Evolutionary conservation across 2,888 invertebrate genomes (phyloP).

Genomic region (Argyra leucocephala): DNA sequence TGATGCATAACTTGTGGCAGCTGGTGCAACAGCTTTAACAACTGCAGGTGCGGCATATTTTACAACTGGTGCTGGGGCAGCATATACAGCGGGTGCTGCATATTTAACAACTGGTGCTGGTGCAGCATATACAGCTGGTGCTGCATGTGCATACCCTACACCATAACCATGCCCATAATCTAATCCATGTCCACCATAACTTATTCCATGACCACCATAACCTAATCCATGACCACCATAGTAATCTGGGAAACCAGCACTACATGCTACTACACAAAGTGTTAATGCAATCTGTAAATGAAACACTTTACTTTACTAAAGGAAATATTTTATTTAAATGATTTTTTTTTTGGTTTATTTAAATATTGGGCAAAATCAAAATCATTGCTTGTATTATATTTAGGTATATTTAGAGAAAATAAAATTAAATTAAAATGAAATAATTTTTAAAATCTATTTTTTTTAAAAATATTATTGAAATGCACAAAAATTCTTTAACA

Average conservation of each 20-base stretch:
- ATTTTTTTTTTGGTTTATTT: no score
- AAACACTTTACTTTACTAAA: no score
- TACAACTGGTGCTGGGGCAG: conserved; percentile 11
- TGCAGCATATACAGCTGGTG: conserved; percentile 15
- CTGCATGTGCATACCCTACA: conserved; percentile 14
- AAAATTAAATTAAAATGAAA: no score
- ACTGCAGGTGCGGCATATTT: conserved; percentile 15
- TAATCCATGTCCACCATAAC: conserved; percentile 13
- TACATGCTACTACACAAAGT: conserved; percentile 18
- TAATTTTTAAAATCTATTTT: no score
- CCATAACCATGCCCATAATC: conserved; percentile 10
- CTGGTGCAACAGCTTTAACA: conserved; percentile 20
- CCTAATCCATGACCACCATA: conserved; percentile 15
- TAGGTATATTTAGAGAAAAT: no score
- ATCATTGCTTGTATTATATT: no score
- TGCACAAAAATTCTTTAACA: no score
- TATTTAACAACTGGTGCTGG: conserved; percentile 17
- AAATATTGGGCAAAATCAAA: no score
- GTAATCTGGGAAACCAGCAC: conserved; percentile 17
- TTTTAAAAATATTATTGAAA: no score
- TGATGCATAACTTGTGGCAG: conserved; percentile 29
- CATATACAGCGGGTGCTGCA: conserved; percentile 13
- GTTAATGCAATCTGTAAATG: conserved; percentile 16
- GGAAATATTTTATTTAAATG: no score
- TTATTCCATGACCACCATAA: conserved; percentile 13